Evolutionary conservation across 1,140 invertebrate species (phyloP).

Genomic region (Rhynchophorus ferrugineus): DNA sequence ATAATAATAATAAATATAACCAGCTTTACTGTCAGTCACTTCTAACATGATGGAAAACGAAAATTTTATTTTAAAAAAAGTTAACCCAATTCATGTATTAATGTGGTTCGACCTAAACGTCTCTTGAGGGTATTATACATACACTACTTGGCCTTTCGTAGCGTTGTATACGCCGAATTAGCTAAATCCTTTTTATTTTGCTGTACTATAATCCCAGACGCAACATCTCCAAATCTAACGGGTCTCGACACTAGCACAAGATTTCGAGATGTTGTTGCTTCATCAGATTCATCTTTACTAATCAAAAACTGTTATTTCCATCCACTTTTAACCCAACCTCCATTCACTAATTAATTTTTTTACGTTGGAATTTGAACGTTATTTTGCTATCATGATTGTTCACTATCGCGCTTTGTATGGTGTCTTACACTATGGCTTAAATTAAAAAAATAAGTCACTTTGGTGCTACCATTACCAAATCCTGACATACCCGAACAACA

Average conservation of each 20-base stretch:
- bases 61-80: not conserved
- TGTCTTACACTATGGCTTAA: slow-evolving; percentile 16
- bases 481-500: slow-evolving; percentile 78
- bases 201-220: too few species aligned
- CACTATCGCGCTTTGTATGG: slow-evolving; percentile 14
- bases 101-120: slow-evolving; percentile 20
- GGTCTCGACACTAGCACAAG: too few species aligned
- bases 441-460: slow-evolving; percentile 44
- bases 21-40: slow-evolving; percentile 7
- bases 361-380: slow-evolving; percentile 27
- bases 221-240: too few species aligned
- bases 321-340: slow-evolving; percentile 9
- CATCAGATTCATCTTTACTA: slow-evolving; percentile 27
- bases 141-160: not conserved
- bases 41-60: slow-evolving; percentile 7
- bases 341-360: slow-evolving; percentile 23
- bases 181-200: not conserved
- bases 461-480: slow-evolving; percentile 74
- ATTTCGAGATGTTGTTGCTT: slow-evolving; percentile 6
- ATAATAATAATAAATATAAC: slow-evolving; percentile 10
- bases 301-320: slow-evolving; percentile 25
- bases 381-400: slow-evolving; percentile 21
- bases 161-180: not conserved
- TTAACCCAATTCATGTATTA: slow-evolving; percentile 29
- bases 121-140: slow-evolving; percentile 19